Evolutionary conservation across 2,888 invertebrate genomes (phyloP).

Genomic region (Patella pellucida): DNA sequence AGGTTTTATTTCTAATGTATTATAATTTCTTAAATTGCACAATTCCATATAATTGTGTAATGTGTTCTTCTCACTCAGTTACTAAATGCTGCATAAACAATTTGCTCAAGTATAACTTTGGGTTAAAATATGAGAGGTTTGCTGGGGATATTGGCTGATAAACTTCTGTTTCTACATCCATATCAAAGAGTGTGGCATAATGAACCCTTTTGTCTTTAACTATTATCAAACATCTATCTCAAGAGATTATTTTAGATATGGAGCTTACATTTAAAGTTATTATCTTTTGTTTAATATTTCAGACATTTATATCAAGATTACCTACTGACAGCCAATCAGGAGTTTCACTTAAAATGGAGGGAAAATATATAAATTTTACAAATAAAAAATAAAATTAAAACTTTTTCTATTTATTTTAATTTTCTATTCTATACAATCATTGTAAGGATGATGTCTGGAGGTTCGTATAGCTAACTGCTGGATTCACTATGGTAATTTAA

Average conservation of each 20-base stretch:
- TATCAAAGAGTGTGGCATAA: neutral
- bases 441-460: too few species aligned
- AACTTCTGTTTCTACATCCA: neutral
- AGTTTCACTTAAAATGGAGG: slow-evolving; percentile 43
- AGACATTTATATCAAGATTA: slow-evolving; percentile 47
- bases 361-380: slow-evolving; percentile 31
- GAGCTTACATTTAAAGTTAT: neutral
- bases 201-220: neutral
- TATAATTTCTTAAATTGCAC: too few species aligned
- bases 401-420: too few species aligned
- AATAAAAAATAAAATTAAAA: neutral
- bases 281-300: slow-evolving; percentile 24
- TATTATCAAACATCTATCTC: neutral
- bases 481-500: too few species aligned
- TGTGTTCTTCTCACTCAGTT: too few species aligned
- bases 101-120: too few species aligned
- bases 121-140: too few species aligned
- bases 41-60: too few species aligned
- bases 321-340: slow-evolving; percentile 39
- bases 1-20: too few species aligned
- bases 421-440: neutral
- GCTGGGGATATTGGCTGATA: neutral
- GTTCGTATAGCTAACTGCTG: too few species aligned
- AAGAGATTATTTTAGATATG: neutral
- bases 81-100: too few species aligned